Conservation (phyloP, 2,113 vertebrate genomes). For the Bettongia penicillata region DNA sequence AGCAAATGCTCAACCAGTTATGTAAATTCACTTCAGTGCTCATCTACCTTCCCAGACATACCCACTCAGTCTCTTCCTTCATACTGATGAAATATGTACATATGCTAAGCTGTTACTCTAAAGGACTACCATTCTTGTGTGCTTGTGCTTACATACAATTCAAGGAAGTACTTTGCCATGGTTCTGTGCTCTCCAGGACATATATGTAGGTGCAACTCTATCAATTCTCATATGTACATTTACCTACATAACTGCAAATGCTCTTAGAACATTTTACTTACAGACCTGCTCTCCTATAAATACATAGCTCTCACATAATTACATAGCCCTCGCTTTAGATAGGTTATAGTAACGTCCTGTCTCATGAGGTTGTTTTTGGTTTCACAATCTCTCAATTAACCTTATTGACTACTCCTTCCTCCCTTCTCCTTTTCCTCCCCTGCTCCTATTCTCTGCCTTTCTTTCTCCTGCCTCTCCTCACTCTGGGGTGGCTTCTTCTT, state of each 20-base stretch:
- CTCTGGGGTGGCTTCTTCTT: constrained; percentile 73
- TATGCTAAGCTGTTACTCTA: background rate
- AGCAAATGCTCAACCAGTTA: background rate
- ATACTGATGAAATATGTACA: background rate
- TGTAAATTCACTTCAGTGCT: background rate
- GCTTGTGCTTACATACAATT: background rate
- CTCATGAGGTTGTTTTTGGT: background rate
- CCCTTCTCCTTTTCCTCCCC: constrained; percentile 6
- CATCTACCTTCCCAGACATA: background rate
- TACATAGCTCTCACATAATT: constrained; percentile 22
- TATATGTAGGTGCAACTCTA: background rate
- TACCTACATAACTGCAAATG: background rate
- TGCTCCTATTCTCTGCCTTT: constrained; percentile 55
- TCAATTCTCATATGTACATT: background rate
- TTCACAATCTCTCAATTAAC: background rate
- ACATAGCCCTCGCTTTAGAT: background rate
- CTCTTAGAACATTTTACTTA: background rate
- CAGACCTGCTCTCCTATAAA: constrained; percentile 9
- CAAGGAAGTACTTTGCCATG: background rate
- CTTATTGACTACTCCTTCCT: constrained; percentile 70
- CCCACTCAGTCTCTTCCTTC: background rate
- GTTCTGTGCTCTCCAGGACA: background rate
- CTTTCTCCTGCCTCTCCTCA: constrained; percentile 34
- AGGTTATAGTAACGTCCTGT: background rate
- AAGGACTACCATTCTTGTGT: background rate